Conservation (phyloP, 2,888 invertebrate species). For the Merodon equestris region DNA sequence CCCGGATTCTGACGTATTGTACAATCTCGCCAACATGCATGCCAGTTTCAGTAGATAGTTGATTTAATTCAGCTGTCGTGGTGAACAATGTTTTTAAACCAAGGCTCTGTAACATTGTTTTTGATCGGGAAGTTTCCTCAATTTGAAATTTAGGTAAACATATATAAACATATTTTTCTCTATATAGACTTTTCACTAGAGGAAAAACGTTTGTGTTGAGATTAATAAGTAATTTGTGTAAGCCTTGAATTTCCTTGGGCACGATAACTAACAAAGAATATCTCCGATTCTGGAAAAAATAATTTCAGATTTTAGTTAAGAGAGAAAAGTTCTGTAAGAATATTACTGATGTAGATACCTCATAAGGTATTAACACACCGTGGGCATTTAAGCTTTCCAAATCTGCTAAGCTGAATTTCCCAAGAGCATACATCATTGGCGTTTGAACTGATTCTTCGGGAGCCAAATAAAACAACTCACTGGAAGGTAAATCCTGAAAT, state of each 20-base stretch:
- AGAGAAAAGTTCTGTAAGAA: too few relatives aligned
- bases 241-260: constrained; percentile 82
- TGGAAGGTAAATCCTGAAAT: constrained; percentile 80
- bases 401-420: constrained; percentile 82
- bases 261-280: constrained; percentile 82
- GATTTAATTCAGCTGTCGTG: constrained; percentile 81
- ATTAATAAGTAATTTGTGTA: constrained; percentile 81
- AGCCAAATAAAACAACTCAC: constrained; percentile 83
- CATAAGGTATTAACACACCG: constrained; percentile 86
- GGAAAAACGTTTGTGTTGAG: constrained; percentile 79
- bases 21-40: constrained; percentile 84
- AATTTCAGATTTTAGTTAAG: too few relatives aligned
- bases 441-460: constrained; percentile 82
- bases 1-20: constrained; percentile 83
- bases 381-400: constrained; percentile 84
- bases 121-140: constrained; percentile 83
- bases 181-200: constrained; percentile 67
- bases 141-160: constrained; percentile 82
- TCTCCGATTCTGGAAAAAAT: constrained; percentile 80
- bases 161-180: constrained; percentile 78
- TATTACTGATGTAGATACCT: too few relatives aligned
- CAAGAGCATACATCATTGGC: constrained; percentile 85
- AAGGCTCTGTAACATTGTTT: constrained; percentile 81
- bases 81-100: constrained; percentile 83
- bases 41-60: constrained; percentile 82